Evolutionary conservation across 2,888 invertebrate species (phyloP).

Genomic region (Timema podura): DNA sequence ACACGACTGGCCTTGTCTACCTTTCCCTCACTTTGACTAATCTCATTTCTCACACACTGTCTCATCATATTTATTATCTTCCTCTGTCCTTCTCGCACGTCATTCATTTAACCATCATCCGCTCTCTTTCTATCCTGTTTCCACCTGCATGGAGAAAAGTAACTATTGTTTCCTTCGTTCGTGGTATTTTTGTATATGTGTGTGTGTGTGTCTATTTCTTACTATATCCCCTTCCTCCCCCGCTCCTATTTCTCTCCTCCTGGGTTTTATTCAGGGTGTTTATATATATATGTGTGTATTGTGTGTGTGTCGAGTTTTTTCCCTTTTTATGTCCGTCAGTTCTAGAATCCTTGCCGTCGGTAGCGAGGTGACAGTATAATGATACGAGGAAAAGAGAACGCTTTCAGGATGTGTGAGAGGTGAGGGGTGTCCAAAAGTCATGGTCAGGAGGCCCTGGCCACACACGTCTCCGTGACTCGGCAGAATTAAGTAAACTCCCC

Average conservation of each 20-base stretch:
- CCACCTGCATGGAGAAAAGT: background rate
- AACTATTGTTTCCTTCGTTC: slow-evolving; percentile 8
- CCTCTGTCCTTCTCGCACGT: background rate
- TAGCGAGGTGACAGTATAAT: slow-evolving; percentile 15
- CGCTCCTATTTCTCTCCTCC: too few species aligned
- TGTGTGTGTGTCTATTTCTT: background rate
- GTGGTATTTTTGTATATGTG: too few species aligned
- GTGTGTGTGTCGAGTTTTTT: too few species aligned
- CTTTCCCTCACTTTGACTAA: background rate
- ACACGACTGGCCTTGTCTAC: too few species aligned
- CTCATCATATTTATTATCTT: background rate
- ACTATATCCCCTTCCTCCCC: background rate
- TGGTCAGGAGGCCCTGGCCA: too few species aligned
- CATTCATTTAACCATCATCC: background rate
- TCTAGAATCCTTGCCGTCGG: background rate
- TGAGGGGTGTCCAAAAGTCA: slow-evolving; percentile 1
- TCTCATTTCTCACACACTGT: background rate
- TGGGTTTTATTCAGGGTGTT: background rate
- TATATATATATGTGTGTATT: too few species aligned
- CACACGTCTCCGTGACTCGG: too few species aligned
- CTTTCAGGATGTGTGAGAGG: slow-evolving; percentile 12
- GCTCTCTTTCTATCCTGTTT: background rate
- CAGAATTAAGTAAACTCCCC: too few species aligned
- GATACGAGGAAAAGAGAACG: background rate
- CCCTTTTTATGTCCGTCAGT: background rate